Percentiles rank a stretch among this genome's conserved stretches.
Conservation (phyloP, 2,797 vertebrate species). For the Kryptolebias ocellatus region DNA sequence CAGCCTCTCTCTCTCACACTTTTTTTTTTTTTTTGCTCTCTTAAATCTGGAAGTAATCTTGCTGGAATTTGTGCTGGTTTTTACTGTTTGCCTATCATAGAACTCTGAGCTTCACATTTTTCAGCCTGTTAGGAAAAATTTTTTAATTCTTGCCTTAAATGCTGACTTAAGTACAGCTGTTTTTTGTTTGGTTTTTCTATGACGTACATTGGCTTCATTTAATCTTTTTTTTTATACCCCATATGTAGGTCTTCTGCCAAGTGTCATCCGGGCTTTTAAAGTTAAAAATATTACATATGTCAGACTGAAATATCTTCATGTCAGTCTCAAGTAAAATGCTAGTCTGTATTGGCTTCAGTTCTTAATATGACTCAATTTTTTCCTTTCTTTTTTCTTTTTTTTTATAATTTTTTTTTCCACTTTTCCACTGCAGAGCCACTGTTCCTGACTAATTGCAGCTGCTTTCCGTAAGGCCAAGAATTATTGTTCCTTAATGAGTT, state of each 20-base stretch:
- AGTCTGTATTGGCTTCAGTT: conserved; percentile 8
- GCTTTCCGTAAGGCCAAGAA: conserved; percentile 47
- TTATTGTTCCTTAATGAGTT: conserved; percentile 48
- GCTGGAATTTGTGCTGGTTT: conserved; percentile 42
- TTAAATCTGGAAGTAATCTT: conserved; percentile 50
- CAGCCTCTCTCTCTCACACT: conserved; percentile 7
- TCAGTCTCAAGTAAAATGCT: conserved; percentile 6
- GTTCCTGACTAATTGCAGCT: conserved; percentile 37
- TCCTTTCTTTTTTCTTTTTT: neutral
- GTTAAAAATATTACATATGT: conserved; percentile 31
- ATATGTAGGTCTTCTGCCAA: conserved; percentile 8
- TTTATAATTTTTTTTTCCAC: neutral
- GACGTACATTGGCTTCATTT: conserved; percentile 35
- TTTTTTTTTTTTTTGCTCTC: conserved; percentile 27
- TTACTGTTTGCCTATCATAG: conserved; percentile 25
- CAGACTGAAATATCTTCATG: conserved; percentile 29
- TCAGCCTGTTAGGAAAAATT: conserved; percentile 39
- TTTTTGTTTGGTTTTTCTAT: conserved; percentile 19
- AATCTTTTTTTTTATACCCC: conserved; percentile 20
- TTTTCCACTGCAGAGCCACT: conserved; percentile 34
- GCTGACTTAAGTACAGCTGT: conserved; percentile 17
- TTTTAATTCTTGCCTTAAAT: conserved; percentile 31
- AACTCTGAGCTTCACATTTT: conserved; percentile 22
- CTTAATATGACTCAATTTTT: conserved; percentile 1
- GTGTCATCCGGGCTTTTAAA: conserved; percentile 38